A percentile compares a stretch with the other conserved stretches of the same genome.
Evolutionary conservation across 2,888 invertebrate genomes (phyloP).

Genomic region (Morpho helenor): DNA sequence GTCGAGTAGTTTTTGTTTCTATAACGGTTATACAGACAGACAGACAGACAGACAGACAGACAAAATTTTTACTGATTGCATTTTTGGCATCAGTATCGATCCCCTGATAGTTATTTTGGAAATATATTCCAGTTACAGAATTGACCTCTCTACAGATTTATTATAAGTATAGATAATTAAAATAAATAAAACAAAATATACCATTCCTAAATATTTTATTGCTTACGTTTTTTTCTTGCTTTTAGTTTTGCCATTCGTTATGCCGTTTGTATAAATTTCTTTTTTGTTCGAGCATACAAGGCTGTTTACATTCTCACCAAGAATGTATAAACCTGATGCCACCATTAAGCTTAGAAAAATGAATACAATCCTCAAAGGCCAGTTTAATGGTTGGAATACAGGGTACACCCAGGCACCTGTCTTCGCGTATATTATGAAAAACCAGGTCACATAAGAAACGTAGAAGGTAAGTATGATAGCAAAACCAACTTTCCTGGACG

Average conservation of each 20-base stretch:
- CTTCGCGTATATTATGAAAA: conserved; percentile 82
- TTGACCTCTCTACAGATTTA: no score
- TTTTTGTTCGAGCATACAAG: conserved; percentile 79
- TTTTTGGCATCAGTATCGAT: no score
- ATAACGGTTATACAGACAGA: no score
- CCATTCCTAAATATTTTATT: neutral
- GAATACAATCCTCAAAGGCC: conserved; percentile 84
- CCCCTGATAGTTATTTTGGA: no score
- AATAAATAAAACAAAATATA: no score
- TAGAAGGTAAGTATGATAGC: conserved; percentile 78
- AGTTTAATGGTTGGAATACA: conserved; percentile 85
- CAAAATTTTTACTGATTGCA: no score
- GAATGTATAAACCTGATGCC: conserved; percentile 80
- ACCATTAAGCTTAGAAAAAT: conserved; percentile 79
- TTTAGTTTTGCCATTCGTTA: conserved; percentile 18
- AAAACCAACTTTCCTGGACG: conserved; percentile 81
- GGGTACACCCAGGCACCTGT: conserved; percentile 95
- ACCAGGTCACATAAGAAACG: conserved; percentile 84
- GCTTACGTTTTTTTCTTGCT: conserved; percentile 11
- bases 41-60: no score
- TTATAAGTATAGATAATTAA: no score
- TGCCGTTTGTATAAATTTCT: conserved; percentile 24
- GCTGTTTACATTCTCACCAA: conserved; percentile 85
- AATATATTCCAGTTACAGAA: no score
- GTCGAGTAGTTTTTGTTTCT: no score